A percentile compares a stretch with the other conserved stretches of the same genome.
Conservation (phyloP, 2,888 invertebrate genomes). For the Ochlodes sylvanus region DNA sequence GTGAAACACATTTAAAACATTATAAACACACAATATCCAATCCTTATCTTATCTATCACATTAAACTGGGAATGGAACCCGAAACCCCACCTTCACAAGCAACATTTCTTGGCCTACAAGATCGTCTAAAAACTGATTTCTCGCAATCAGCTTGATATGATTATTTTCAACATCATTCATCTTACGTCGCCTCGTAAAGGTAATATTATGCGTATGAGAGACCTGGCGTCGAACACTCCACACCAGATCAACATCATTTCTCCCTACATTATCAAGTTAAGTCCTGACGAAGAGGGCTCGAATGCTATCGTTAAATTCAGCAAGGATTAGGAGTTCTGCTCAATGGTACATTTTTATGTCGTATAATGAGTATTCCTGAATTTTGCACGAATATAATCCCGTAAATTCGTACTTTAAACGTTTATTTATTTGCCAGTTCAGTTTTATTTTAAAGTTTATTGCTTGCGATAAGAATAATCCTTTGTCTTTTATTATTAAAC, state of each 20-base stretch:
- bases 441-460: conserved; percentile 2
- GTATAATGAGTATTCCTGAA: conserved; percentile 24
- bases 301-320: conserved; percentile 23
- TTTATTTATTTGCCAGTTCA: conserved; percentile 17
- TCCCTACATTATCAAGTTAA: conserved; percentile 32
- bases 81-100: too few species aligned
- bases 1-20: too few species aligned
- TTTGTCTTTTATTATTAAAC: not conserved
- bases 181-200: not conserved
- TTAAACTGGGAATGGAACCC: too few species aligned
- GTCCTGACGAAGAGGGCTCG: not conserved
- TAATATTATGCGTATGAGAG: not conserved
- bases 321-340: conserved; percentile 16
- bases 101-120: too few species aligned
- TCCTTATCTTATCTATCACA: too few species aligned
- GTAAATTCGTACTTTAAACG: conserved; percentile 8
- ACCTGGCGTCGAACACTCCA: not conserved
- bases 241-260: conserved; percentile 15
- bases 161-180: not conserved
- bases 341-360: conserved; percentile 36
- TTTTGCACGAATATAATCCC: conserved; percentile 17
- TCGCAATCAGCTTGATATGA: not conserved
- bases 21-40: too few species aligned
- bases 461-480: not conserved
- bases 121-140: not conserved